Conservation (phyloP, 2,113 vertebrate genomes). For the Elephantulus edwardii region DNA sequence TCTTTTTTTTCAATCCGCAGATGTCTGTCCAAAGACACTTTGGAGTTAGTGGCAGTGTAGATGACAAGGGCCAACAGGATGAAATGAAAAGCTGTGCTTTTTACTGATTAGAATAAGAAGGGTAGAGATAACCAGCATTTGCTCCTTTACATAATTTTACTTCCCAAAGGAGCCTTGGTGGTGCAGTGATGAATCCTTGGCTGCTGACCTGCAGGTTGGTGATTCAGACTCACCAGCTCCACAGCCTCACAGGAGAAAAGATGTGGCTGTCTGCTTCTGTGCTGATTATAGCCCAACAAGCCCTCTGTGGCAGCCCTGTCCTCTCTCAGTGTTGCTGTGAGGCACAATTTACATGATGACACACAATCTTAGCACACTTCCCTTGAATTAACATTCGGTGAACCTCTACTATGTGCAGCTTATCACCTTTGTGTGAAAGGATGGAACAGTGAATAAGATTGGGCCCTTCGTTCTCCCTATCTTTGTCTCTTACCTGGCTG, state of each 20-base stretch:
- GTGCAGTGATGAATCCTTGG: neutral
- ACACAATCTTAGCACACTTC: neutral
- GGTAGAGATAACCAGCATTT: too few relatives aligned
- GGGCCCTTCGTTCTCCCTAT: neutral
- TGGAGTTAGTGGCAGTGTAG: neutral
- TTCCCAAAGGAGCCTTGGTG: neutral
- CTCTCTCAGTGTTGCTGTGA: neutral
- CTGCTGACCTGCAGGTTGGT: neutral
- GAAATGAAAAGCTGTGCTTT: neutral
- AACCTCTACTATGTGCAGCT: neutral
- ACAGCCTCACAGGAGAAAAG: neutral
- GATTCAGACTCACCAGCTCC: neutral
- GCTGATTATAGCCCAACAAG: neutral
- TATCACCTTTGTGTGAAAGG: neutral
- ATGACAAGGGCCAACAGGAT: neutral
- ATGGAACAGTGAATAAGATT: too few relatives aligned
- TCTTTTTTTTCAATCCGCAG: neutral
- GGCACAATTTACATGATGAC: neutral
- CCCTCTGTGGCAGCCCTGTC: neutral
- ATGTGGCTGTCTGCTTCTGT: neutral
- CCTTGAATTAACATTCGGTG: neutral
- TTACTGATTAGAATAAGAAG: neutral
- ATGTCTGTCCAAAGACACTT: neutral
- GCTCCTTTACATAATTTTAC: neutral
- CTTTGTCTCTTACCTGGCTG: neutral